These are phyloP conservation scores for Hoplodrina ambigua DNA, from an alignment of 2,888 invertebrate species.

Conservation along the genomic window DNA sequence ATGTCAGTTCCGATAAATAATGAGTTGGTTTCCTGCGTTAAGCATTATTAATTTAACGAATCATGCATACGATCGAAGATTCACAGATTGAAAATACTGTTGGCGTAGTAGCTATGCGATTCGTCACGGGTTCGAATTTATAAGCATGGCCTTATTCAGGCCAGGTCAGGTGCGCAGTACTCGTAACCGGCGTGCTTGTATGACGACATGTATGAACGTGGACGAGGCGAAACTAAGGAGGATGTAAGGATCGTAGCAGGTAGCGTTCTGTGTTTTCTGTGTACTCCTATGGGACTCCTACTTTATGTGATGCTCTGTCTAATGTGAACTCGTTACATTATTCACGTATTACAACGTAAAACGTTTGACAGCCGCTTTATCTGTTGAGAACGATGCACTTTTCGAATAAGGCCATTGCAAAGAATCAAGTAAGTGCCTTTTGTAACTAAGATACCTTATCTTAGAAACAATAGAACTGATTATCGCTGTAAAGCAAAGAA, in stretches of 20 bases:
- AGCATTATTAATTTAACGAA: background rate
- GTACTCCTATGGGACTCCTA: too few relatives aligned
- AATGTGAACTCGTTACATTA: background rate
- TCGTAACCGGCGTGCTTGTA: too few relatives aligned
- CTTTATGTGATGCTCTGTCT: background rate
- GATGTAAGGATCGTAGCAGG: too few relatives aligned
- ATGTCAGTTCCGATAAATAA: conserved; percentile 8
- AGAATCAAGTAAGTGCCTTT: conserved; percentile 19
- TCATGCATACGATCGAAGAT: background rate
- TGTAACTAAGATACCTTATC: conserved; percentile 24
- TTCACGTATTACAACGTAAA: background rate
- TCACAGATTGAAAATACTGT: background rate
- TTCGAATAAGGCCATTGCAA: conserved; percentile 16
- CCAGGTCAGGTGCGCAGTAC: too few relatives aligned
- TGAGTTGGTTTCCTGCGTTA: background rate
- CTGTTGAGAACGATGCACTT: conserved; percentile 11
- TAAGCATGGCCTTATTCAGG: too few relatives aligned
- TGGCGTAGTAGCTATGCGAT: too few relatives aligned
- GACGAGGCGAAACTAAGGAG: too few relatives aligned
- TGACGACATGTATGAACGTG: too few relatives aligned
- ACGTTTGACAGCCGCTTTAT: background rate
- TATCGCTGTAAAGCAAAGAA: background rate
- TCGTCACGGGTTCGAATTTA: too few relatives aligned
- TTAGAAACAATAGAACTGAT: conserved; percentile 19
- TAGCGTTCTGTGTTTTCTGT: too few relatives aligned